These are phyloP conservation scores for pig (Sus scrofa) DNA, from an alignment of 2,113 vertebrate genomes.

Conservation along the genomic window T2T-Sscrofa CM000820.6:133108501-133109000, in stretches of 20 bases:
- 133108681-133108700: not conserved
- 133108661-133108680: slow-evolving; percentile 32
- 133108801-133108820: not conserved
- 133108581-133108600: not conserved
- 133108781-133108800: not conserved
- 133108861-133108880: not conserved
- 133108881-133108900: not conserved
- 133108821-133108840: not conserved
- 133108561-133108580: not conserved
- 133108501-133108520: slow-evolving; percentile 22
- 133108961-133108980: not conserved
- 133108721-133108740: not conserved
- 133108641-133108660: not conserved
- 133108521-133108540: slow-evolving; percentile 14
- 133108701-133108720: slow-evolving; percentile 7
- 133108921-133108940: not conserved
- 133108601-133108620: not conserved
- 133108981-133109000: not conserved
- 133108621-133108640: not conserved
- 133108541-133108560: not conserved
- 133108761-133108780: not conserved
- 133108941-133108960: not conserved
- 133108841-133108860: not conserved
- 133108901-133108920: not conserved
- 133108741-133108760: not conserved